These are phyloP conservation scores for Sternarchorhynchus goeldii DNA, from an alignment of 2,797 vertebrate genomes.

Conservation along the genomic window DNA sequence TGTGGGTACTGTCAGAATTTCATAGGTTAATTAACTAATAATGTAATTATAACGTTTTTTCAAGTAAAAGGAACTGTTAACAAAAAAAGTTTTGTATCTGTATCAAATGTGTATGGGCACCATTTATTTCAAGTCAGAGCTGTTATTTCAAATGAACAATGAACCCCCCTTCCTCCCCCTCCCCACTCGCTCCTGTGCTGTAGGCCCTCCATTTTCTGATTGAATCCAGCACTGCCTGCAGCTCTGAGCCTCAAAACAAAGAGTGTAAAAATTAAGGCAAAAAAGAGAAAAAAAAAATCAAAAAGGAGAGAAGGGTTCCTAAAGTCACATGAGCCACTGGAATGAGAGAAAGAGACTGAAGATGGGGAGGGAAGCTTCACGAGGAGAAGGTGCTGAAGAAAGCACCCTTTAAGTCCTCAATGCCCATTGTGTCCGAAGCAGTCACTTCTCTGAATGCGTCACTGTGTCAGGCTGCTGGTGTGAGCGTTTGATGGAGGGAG, in stretches of 20 bases:
- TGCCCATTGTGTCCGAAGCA: slow-evolving; percentile 8
- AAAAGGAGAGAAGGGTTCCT: slow-evolving; percentile 62
- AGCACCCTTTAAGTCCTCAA: slow-evolving; percentile 54
- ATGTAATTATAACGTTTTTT: too few species aligned
- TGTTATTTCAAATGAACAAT: slow-evolving; percentile 70
- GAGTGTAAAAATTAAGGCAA: slow-evolving; percentile 64
- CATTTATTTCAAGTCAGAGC: slow-evolving; percentile 61
- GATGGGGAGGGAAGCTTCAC: slow-evolving; percentile 42
- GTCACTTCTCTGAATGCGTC: slow-evolving; percentile 44
- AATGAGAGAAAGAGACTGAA: slow-evolving; percentile 56
- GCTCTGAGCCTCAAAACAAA: slow-evolving; percentile 67
- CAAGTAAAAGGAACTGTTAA: too few species aligned
- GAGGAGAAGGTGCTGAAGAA: slow-evolving; percentile 45
- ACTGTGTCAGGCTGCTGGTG: slow-evolving; percentile 29
- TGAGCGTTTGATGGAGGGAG: slow-evolving; percentile 28
- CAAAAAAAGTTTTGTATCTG: background rate
- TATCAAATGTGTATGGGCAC: background rate
- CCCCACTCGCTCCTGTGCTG: slow-evolving; percentile 56
- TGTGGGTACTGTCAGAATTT: too few species aligned
- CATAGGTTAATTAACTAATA: too few species aligned
- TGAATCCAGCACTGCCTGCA: slow-evolving; percentile 66
- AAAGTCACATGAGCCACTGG: slow-evolving; percentile 68
- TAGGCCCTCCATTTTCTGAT: slow-evolving; percentile 62
- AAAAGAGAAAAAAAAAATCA: slow-evolving; percentile 53
- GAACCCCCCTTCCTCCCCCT: slow-evolving; percentile 49